Conservation (phyloP, 2,888 invertebrate species). For the Neoascia interrupta region DNA sequence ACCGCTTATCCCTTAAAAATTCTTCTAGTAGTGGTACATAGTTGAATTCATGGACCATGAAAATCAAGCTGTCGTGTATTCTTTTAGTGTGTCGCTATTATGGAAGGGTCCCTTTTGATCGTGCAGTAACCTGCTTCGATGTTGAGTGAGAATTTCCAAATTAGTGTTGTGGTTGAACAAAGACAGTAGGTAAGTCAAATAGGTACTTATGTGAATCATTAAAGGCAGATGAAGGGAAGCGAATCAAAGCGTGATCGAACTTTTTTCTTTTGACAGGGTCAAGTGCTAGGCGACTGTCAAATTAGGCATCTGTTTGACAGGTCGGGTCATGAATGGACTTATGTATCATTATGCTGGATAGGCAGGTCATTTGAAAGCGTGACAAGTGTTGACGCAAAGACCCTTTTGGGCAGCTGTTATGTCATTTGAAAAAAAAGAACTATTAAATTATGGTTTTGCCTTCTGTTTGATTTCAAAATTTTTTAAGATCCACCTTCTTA, state of each 20-base stretch:
- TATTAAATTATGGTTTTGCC: too few relatives aligned
- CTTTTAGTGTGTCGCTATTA: slow-evolving; percentile 4
- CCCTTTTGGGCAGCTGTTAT: too few relatives aligned
- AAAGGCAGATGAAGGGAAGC: slow-evolving; percentile 20
- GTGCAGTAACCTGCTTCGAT: background rate
- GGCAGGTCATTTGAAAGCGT: background rate
- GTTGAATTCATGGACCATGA: slow-evolving; percentile 35
- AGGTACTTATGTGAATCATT: too few relatives aligned
- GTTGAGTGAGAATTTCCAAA: slow-evolving; percentile 7
- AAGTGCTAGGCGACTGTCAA: slow-evolving; percentile 20
- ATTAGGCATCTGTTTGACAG: slow-evolving; percentile 48
- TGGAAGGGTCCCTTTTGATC: background rate
- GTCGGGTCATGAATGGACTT: too few relatives aligned
- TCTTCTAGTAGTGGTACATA: background rate
- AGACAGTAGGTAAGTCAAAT: too few relatives aligned
- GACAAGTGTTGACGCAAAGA: background rate
- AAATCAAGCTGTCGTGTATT: slow-evolving; percentile 38
- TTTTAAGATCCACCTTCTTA: too few relatives aligned
- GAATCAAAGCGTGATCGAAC: slow-evolving; percentile 27
- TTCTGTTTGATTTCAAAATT: too few relatives aligned
- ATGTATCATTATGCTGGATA: too few relatives aligned
- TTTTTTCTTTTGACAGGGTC: background rate
- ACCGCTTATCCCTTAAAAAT: slow-evolving; percentile 25
- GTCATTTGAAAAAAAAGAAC: too few relatives aligned
- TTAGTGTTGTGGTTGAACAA: slow-evolving; percentile 8